Evolutionary conservation across 2,797 vertebrate genomes (phyloP), one percentile per base, ranked within the genome.

Genomic region (Ammospiza maritima): DNA sequence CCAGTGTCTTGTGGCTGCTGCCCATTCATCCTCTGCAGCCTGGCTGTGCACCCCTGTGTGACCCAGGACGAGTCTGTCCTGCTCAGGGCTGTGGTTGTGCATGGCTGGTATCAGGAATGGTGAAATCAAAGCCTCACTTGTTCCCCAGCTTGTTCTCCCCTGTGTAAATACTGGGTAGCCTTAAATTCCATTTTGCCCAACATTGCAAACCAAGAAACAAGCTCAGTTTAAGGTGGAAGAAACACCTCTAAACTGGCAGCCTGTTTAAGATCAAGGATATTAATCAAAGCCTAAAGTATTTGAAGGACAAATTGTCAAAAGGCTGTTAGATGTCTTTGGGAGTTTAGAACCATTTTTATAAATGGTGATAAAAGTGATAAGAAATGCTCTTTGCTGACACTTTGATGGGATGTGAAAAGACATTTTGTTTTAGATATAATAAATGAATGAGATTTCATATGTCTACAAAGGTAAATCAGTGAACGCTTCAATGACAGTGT

Each of bases 121-220:
- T 74, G 90, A 93, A 95, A 92, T 90, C 69, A 91, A 61, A 89
- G 50, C 81, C 65, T 93, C 61, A 7, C 57, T 76, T 80, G 42
- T 76, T 90, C 23, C 60, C 30, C 0, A 1, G 13, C 19, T 65
- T 85, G 34, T 85, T 34, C 25, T 82, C 11, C 61, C 50, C 36
- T 80, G 32, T 90, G 61, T 71, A 88, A 88, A 82, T 80, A 88
- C 47, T 65, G 69, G 47, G n/a, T 51, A 81, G 60, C 20, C 47
- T 76, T 65, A 69, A 90, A 85, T 87, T 85, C 50, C 61, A 30
- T 54, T 91, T 84, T 83, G 29, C 21, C 44, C 56, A 44, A 21
- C 58, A 38, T 17, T 77, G 32, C 61, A 72, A 47, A 71, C 44
- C 73, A 47, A 72, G 69, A 92, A 74, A 61, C 21, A 85, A 89